Conservation (phyloP, 2,888 invertebrate genomes). For the Leistus spinibarbis region DNA sequence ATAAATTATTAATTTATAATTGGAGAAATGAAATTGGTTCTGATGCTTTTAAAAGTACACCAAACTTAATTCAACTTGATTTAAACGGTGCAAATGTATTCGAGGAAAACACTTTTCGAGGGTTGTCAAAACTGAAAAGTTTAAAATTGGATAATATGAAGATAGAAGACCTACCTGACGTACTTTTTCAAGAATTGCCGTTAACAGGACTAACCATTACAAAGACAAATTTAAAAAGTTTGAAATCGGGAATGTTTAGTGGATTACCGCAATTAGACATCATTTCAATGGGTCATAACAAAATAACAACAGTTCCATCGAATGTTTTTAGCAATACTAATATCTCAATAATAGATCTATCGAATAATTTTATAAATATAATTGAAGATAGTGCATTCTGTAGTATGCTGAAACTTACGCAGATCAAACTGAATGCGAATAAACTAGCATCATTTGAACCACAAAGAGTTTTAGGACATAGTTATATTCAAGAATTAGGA, state of each 20-base stretch:
- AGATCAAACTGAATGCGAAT: neutral
- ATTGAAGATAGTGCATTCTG: slow-evolving; percentile 11
- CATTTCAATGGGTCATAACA: neutral
- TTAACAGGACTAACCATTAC: neutral
- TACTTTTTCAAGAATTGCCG: neutral
- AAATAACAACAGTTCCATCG: neutral
- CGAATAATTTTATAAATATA: slow-evolving; percentile 9
- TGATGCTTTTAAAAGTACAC: too few relatives aligned
- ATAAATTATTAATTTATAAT: too few relatives aligned
- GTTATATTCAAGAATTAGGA: neutral
- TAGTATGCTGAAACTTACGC: neutral
- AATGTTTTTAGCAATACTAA: slow-evolving; percentile 1
- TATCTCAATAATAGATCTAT: neutral
- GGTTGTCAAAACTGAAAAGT: neutral
- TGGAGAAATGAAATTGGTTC: too few relatives aligned
- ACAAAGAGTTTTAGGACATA: neutral
- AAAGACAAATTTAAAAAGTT: neutral
- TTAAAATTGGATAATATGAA: neutral
- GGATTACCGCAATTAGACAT: neutral
- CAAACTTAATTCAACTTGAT: too few relatives aligned
- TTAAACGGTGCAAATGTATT: neutral
- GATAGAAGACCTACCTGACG: slow-evolving; percentile 15
- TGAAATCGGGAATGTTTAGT: neutral
- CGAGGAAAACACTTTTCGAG: neutral
- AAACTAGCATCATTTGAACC: slow-evolving; percentile 14